A percentile compares a stretch with the other conserved stretches of the same genome.
These are phyloP conservation scores for Sebastes trivittatus DNA, from an alignment of 2,797 vertebrate species.

Conservation along the genomic window DNA sequence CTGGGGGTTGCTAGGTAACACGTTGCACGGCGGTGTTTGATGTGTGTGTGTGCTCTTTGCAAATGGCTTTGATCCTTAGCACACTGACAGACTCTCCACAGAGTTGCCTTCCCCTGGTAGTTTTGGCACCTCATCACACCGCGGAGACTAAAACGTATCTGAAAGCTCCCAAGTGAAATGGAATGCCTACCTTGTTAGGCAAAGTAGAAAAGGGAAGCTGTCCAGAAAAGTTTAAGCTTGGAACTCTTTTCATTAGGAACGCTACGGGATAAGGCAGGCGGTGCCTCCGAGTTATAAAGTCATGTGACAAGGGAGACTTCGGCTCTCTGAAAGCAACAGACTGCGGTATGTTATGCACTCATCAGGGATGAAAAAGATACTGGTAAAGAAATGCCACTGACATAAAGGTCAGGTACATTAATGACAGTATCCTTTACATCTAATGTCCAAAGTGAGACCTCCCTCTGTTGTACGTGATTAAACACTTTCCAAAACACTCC, in stretches of 20 bases:
- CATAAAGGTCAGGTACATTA: slow-evolving; percentile 17
- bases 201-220: slow-evolving; percentile 69
- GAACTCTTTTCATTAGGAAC: slow-evolving; percentile 60
- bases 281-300: slow-evolving; percentile 6
- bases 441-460: slow-evolving; percentile 4
- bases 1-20: slow-evolving; percentile 85
- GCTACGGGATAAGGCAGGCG: slow-evolving; percentile 24
- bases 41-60: slow-evolving; percentile 76
- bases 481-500: slow-evolving; percentile 16
- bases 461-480: slow-evolving; percentile 13
- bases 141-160: slow-evolving; percentile 72
- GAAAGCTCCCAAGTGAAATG: slow-evolving; percentile 77
- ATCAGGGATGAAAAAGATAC: background rate
- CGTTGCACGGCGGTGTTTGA: slow-evolving; percentile 73
- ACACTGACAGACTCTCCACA: slow-evolving; percentile 74
- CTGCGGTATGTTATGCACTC: background rate
- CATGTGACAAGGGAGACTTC: slow-evolving; percentile 14
- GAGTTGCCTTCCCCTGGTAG: slow-evolving; percentile 75
- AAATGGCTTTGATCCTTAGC: slow-evolving; percentile 82
- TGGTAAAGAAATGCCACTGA: background rate
- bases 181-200: slow-evolving; percentile 75
- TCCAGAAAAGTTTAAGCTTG: slow-evolving; percentile 68
- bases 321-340: background rate
- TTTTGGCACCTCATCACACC: slow-evolving; percentile 78
- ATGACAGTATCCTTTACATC: slow-evolving; percentile 25